phyloP scores from a whole-genome alignment of 53 echinoderm and acorn worm genomes.

The Antedon mediterranea region DNA sequence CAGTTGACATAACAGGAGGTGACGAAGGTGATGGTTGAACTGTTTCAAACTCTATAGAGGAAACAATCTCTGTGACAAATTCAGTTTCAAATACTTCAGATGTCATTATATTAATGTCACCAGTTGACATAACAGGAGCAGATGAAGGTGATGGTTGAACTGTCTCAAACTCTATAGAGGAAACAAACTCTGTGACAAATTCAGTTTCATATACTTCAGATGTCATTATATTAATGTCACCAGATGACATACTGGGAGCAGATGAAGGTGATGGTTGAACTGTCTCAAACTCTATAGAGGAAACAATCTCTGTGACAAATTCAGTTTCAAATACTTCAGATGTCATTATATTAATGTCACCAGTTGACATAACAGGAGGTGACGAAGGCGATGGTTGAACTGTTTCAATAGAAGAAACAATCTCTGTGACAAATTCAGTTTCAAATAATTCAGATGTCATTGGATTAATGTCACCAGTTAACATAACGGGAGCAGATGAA shows the following conservation, averaged over 20 bases:
- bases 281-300: too few relatives aligned
- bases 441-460: neutral
- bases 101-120: neutral
- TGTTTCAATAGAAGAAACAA: neutral
- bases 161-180: neutral
- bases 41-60: neutral
- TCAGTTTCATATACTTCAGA: neutral
- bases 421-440: neutral
- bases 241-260: neutral
- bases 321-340: too few relatives aligned
- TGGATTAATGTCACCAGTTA: neutral
- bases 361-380: too few relatives aligned
- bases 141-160: neutral
- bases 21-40: neutral
- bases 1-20: neutral
- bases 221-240: neutral
- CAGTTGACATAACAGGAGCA: too few relatives aligned
- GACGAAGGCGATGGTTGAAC: too few relatives aligned
- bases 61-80: neutral
- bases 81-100: neutral
- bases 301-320: too few relatives aligned
- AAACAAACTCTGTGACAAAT: neutral
- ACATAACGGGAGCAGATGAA: neutral
- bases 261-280: too few relatives aligned
- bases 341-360: too few relatives aligned